phyloP scores from a whole-genome alignment of 2,113 vertebrate species.

The Gallinago undulata region DNA sequence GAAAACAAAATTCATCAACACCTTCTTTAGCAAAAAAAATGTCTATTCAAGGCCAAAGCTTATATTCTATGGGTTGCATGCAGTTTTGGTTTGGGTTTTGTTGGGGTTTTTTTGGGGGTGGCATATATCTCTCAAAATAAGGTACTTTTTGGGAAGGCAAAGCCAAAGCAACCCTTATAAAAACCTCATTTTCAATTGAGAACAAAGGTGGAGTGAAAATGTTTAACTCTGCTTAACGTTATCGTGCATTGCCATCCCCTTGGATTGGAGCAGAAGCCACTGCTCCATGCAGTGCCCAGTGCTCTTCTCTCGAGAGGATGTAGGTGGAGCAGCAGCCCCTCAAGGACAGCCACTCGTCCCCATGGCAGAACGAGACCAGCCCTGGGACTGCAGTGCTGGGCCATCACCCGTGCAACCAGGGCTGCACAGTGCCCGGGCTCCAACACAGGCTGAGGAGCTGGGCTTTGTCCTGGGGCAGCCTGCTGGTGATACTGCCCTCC shows the following conservation, averaged over 20 bases:
- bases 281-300: accelerated
- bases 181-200: neutral
- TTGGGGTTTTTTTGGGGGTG: neutral
- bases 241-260: neutral
- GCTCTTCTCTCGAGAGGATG: accelerated
- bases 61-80: neutral
- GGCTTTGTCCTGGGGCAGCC: neutral
- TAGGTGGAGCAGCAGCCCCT: neutral
- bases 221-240: neutral
- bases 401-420: accelerated
- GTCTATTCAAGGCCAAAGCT: neutral
- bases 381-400: accelerated
- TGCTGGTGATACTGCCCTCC: too few relatives aligned
- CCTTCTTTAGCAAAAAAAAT: neutral
- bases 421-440: accelerated
- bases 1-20: neutral
- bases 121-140: neutral
- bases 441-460: neutral
- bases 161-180: neutral
- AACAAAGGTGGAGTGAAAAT: neutral
- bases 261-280: accelerated
- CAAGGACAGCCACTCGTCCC: neutral
- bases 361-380: accelerated
- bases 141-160: neutral
- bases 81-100: too few relatives aligned